Evolutionary conservation across 2,797 vertebrate genomes (phyloP).

Genomic region (Erpetoichthys calabaricus): DNA sequence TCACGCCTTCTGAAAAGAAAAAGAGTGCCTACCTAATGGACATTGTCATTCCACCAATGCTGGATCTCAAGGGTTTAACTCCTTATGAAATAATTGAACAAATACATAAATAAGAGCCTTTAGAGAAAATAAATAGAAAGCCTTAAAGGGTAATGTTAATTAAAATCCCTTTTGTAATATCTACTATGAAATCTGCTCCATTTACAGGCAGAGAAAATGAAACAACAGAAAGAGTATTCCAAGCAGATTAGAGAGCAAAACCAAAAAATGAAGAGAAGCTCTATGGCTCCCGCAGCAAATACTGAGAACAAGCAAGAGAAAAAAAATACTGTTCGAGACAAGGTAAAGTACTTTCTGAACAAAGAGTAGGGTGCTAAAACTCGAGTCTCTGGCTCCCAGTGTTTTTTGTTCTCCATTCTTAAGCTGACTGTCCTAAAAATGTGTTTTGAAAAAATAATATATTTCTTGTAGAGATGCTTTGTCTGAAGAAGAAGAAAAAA

Average conservation of each 20-base stretch:
- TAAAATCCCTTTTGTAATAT: slow-evolving; percentile 44
- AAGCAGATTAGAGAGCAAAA: slow-evolving; percentile 65
- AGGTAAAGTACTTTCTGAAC: slow-evolving; percentile 42
- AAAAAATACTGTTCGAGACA: slow-evolving; percentile 45
- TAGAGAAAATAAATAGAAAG: slow-evolving; percentile 30
- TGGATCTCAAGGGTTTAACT: slow-evolving; percentile 17
- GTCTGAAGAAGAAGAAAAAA: no score
- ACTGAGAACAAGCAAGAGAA: slow-evolving; percentile 28
- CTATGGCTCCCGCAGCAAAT: slow-evolving; percentile 38
- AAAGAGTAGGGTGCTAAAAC: no score
- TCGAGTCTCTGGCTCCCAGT: no score
- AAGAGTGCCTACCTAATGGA: no score
- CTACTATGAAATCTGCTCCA: slow-evolving; percentile 26
- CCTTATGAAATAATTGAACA: no score
- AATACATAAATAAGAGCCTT: slow-evolving; percentile 19
- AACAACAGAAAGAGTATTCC: slow-evolving; percentile 71
- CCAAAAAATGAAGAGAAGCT: slow-evolving; percentile 45
- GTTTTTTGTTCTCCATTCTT: neutral
- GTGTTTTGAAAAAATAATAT: no score
- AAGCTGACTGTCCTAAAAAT: no score
- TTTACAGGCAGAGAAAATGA: slow-evolving; percentile 68
- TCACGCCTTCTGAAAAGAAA: no score
- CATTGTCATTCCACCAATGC: no score
- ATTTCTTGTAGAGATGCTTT: neutral
- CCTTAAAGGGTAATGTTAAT: slow-evolving; percentile 40